Percentiles rank a stretch among this genome's conserved stretches.
These are phyloP conservation scores for Torymus tubicola DNA, from an alignment of 2,888 invertebrate genomes.

Conservation along the genomic window DNA sequence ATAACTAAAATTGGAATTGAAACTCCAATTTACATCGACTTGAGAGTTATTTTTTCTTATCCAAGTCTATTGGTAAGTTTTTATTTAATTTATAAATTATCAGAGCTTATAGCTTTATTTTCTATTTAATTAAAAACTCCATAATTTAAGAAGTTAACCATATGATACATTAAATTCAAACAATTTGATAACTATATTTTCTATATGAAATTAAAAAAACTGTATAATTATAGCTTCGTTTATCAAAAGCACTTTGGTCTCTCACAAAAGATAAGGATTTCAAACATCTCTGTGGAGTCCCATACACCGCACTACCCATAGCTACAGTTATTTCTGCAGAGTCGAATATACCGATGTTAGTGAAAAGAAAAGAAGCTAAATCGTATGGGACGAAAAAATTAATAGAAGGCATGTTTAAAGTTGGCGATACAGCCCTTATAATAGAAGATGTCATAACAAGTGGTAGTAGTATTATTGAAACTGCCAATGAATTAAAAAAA, in stretches of 20 bases:
- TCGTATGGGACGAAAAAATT: constrained; percentile 96
- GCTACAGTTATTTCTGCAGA: constrained; percentile 90
- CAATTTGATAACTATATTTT: no score
- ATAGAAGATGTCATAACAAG: constrained; percentile 97
- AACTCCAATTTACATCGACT: constrained; percentile 97
- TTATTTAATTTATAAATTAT: no score
- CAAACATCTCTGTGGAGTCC: constrained; percentile 93
- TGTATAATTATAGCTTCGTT: constrained; percentile 14
- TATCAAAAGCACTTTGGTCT: constrained; percentile 27
- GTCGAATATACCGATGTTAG: constrained; percentile 89
- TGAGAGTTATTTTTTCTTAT: constrained; percentile 93
- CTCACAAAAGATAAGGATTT: constrained; percentile 61
- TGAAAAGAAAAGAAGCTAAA: constrained; percentile 95
- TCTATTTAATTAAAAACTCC: not conserved
- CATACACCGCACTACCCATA: constrained; percentile 97
- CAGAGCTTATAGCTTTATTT: no score
- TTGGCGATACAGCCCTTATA: constrained; percentile 89
- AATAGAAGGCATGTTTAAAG: constrained; percentile 91
- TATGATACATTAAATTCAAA: no score
- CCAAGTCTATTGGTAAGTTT: constrained; percentile 89
- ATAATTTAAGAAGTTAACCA: not conserved
- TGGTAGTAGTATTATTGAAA: constrained; percentile 95
- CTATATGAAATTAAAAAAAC: no score
- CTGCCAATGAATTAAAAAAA: constrained; percentile 84
- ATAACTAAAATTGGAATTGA: constrained; percentile 93